These are phyloP conservation scores for Thunnus maccoyii DNA, from an alignment of 2,113 vertebrate species.

Conservation along the genomic window DNA sequence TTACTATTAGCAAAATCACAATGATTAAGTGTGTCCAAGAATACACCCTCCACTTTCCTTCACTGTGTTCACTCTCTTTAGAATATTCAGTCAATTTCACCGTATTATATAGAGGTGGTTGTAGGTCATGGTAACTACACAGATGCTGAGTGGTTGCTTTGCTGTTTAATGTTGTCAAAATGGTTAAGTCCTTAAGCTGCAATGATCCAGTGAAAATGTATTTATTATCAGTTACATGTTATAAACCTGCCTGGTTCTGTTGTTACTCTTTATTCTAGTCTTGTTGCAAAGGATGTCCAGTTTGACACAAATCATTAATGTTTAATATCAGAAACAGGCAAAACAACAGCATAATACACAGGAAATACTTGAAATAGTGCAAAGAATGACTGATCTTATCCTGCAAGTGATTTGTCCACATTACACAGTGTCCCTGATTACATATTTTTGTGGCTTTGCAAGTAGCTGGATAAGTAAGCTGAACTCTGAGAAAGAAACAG, in stretches of 20 bases:
- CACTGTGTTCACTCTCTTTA: not conserved
- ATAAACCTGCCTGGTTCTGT: not conserved
- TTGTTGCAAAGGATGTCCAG: not conserved
- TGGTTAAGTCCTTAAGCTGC: not conserved
- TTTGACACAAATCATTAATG: not conserved
- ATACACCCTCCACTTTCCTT: conserved; percentile 20
- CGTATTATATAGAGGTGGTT: conserved; percentile 8
- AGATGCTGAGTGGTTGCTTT: conserved; percentile 9
- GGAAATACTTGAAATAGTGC: not conserved
- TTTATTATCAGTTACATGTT: not conserved
- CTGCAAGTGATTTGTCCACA: conserved; percentile 16
- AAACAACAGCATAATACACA: not conserved
- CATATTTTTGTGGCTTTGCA: conserved; percentile 5
- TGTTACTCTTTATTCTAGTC: too few relatives aligned
- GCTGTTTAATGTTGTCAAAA: not conserved
- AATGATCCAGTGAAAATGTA: conserved; percentile 2
- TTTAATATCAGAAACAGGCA: not conserved
- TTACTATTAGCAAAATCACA: conserved; percentile 37
- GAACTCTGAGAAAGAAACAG: conserved; percentile 24
- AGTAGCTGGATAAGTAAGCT: conserved; percentile 29
- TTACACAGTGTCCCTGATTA: not conserved
- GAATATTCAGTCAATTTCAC: conserved; percentile 6
- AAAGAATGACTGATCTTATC: not conserved
- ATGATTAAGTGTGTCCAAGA: not conserved
- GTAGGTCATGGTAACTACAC: conserved; percentile 9